Evolutionary conservation across 1,140 invertebrate species (phyloP), one percentile per base, ranked within the genome.

Genomic region (Drosophila prosaltans): DNA sequence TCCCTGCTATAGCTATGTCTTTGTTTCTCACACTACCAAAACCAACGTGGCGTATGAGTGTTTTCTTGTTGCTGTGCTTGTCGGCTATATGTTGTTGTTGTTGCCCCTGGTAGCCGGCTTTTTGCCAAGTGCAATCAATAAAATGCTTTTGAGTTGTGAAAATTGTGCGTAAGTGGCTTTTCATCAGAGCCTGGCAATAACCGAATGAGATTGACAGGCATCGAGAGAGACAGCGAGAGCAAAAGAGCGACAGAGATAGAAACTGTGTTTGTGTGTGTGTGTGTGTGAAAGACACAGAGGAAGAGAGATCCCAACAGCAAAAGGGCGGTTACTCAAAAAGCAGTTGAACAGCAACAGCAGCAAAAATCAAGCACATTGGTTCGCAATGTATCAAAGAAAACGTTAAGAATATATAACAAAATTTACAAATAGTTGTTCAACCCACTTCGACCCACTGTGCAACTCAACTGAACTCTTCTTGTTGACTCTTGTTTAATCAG

Each of bases 101-200:
- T 72, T 78, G 74, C 63, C 69, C 65, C 40, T 63, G 48, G 68
- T 58, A 65, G 36, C 65, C 67, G 74, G 67, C 73, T 45, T 76
- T 80, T 77, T 84, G 84, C 28, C 80, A 84, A 84, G 81, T 84
- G 81, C 81, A 84, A 84, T 84, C 81, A 84, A 84, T 84, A 84
- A 84, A 84, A 80, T 79, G 80, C 81, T 78, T 84, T 83, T 74
- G 81, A 84, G 78, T 84, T 84, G 80, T 72, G 80, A 84, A 84
- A 84, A 84, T 83, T 84, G 80, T 84, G 81, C 81, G 81, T 84
- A 84, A 84, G 81, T 84, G 81, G 77, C 81, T 78, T 79, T 79
- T 79, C 78, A 84, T 84, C 81, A 83, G 67, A 68, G 74, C 58
- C 65, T 70, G 43, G 59, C 66, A 62, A 62, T 40, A 69, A 63